Conservation (phyloP, 1,140 invertebrate genomes). For the Lordiphosa mommai region DNA sequence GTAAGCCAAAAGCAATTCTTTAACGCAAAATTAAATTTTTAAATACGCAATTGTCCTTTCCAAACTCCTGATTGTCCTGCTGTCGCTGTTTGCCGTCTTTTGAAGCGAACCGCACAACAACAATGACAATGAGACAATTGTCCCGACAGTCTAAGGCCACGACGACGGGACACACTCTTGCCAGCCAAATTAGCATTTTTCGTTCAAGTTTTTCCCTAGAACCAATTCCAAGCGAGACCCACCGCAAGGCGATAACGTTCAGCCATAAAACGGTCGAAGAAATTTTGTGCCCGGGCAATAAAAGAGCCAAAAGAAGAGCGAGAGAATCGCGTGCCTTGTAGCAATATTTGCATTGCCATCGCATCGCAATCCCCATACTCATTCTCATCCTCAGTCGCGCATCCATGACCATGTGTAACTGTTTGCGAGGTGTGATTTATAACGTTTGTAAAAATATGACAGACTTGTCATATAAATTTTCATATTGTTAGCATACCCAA, state of each 20-base stretch:
- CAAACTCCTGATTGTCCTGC: conserved; percentile 30
- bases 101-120: conserved; percentile 49
- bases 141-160: conserved; percentile 12
- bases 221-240: conserved; percentile 41
- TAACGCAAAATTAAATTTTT: conserved; percentile 67
- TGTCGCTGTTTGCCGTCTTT: conserved; percentile 38
- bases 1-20: conserved; percentile 54
- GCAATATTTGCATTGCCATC: conserved; percentile 69
- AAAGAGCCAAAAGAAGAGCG: conserved; percentile 39
- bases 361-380: neutral
- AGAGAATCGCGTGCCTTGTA: conserved; percentile 64
- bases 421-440: conserved; percentile 63
- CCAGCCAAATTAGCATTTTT: conserved; percentile 54
- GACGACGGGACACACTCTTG: neutral
- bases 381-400: conserved; percentile 1
- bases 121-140: conserved; percentile 55
- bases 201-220: conserved; percentile 45
- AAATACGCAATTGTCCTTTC: conserved; percentile 76
- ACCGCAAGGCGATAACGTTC: conserved; percentile 57
- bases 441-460: conserved; percentile 78
- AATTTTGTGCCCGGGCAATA: conserved; percentile 49
- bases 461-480: conserved; percentile 77
- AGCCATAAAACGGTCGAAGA: conserved; percentile 51
- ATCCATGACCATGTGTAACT: conserved; percentile 22
- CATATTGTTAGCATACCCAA: conserved; percentile 72